Evolutionary conservation across 2,888 invertebrate species (phyloP).

Genomic region (Drosophila barbarae): DNA sequence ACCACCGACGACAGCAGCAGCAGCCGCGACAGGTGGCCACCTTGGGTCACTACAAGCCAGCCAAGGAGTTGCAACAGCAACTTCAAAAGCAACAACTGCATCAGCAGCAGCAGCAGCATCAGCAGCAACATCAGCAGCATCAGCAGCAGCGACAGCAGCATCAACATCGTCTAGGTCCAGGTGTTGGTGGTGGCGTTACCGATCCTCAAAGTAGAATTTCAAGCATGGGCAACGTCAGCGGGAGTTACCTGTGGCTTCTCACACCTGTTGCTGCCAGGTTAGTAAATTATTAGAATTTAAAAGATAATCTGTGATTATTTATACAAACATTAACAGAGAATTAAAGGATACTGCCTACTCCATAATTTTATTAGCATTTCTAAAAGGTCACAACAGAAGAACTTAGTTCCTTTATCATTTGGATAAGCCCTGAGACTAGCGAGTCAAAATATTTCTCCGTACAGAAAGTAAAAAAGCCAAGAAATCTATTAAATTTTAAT

Average conservation of each 20-base stretch:
- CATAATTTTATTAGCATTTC: too few relatives aligned
- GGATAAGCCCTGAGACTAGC: too few relatives aligned
- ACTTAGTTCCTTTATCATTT: too few relatives aligned
- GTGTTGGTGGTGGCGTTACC: not conserved
- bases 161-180: constrained; percentile 10
- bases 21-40: constrained; percentile 20
- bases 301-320: not conserved
- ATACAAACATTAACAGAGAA: not conserved
- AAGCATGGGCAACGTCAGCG: constrained; percentile 26
- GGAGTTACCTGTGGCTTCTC: constrained; percentile 79
- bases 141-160: constrained; percentile 14
- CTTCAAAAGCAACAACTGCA: constrained; percentile 17
- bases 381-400: too few relatives aligned
- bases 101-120: not conserved
- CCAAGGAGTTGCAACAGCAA: constrained; percentile 16
- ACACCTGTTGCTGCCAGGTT: constrained; percentile 80
- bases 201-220: constrained; percentile 18
- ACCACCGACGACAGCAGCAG: constrained; percentile 4
- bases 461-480: too few relatives aligned
- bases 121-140: constrained; percentile 15
- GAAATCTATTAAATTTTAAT: too few relatives aligned
- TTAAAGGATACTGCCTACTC: too few relatives aligned
- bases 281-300: constrained; percentile 30
- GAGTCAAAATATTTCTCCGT: too few relatives aligned
- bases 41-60: constrained; percentile 14